These are phyloP conservation scores for Aradophagus sp. DNA, from an alignment of 1,140 invertebrate genomes.

Conservation along the genomic window DNA sequence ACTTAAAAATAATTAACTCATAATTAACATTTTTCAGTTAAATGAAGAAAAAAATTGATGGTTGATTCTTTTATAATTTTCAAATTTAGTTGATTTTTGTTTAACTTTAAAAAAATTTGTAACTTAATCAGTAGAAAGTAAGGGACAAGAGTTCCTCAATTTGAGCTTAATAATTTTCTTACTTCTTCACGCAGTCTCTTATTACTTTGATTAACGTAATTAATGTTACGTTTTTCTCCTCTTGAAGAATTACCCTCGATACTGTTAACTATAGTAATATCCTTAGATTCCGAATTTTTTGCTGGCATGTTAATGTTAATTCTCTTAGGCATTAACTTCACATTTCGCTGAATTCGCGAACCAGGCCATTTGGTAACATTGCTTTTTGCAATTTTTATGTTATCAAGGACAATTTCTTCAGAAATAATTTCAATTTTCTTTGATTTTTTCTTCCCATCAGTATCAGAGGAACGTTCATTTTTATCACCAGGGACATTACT, in stretches of 20 bases:
- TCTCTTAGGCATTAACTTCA: constrained; percentile 69
- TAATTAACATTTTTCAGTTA: constrained; percentile 20
- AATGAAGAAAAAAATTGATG: not conserved
- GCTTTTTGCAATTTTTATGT: constrained; percentile 61
- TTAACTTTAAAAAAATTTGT: not conserved
- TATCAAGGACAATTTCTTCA: constrained; percentile 65
- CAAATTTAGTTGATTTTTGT: not conserved
- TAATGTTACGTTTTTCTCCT: constrained; percentile 35
- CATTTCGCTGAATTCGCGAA: constrained; percentile 69
- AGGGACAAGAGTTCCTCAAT: too few species aligned
- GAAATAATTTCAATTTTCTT: constrained; percentile 66
- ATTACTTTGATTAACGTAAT: constrained; percentile 10
- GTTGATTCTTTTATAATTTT: not conserved
- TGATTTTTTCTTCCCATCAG: constrained; percentile 37
- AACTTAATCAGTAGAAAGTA: too few species aligned
- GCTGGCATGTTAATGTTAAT: constrained; percentile 55
- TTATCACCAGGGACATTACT: constrained; percentile 18
- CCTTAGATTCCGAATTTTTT: constrained; percentile 7
- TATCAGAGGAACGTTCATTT: constrained; percentile 4
- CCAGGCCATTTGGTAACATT: constrained; percentile 62
- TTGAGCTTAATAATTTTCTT: too few species aligned
- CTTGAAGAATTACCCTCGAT: constrained; percentile 15
- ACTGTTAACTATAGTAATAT: constrained; percentile 38
- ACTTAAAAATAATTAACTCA: too few species aligned
- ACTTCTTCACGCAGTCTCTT: constrained; percentile 67